Base-by-base conservation (phyloP, 2,797 vertebrate genomes). In the Lemur catta region DNA sequence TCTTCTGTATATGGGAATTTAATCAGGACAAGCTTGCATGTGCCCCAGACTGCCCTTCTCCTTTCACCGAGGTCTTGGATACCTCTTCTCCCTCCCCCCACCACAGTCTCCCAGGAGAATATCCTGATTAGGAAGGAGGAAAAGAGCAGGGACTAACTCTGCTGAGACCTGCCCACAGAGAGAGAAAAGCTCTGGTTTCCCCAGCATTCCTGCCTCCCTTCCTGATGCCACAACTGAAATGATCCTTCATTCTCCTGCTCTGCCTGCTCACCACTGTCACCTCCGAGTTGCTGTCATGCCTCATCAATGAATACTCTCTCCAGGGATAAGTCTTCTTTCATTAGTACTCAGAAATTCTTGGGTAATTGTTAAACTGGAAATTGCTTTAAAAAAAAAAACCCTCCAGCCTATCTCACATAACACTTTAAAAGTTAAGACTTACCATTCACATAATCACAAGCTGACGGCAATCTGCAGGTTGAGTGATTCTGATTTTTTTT, bases 391-490 rank as follows among this genome's bases (percentile, higher is more conserved):
- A 50, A 74, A 90, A 78, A 72, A 91, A 30, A 5, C 6, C 18
- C 78, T 87, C 71, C 38, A 88, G 59, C 38, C 78, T 93, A 82
- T 93, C 81, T 96, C 90, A 84, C 35, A 59, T 67, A 97, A 84
- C 67, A 88, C 80, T 95, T 93, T 96, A 81, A 81, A 96, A 95
- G 92, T 95, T 87, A 97, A 93, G 85, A 79, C 33, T 97, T 98
- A 92, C 81, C 94, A 91, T 97, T 97, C 90, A 97, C 71, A 97
- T 67, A 97, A 89, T 96, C 95, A 96, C 84, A 98, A 89, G 75
- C 86, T 93, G 95, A 98, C 96, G 96, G 85, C 50, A 97, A 98
- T 96, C 90, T 96, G 74, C 89, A 97, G 76, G 30, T 97, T 97
- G 91, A 97, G 82, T 89, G 91, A 92, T 93, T 96, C 84, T 97